A percentile compares a stretch with the other conserved stretches of the same genome.
These are phyloP conservation scores for Acridotheres tristis DNA, from an alignment of 2,797 vertebrate genomes.

Conservation along the genomic window DNA sequence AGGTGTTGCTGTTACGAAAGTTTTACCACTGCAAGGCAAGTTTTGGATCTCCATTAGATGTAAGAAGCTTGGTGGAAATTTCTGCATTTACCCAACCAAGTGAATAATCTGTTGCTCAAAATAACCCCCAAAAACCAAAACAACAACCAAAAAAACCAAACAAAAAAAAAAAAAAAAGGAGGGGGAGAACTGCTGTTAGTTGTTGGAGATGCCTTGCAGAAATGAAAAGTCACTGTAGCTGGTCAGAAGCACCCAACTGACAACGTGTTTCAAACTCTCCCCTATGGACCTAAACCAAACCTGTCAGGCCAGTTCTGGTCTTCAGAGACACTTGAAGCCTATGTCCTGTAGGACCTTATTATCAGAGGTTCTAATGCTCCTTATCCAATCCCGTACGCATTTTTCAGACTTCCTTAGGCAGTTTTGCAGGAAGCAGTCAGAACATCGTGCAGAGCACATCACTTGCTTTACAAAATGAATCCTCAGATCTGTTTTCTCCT, in stretches of 20 bases:
- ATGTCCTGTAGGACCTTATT: neutral
- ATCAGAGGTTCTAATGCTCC: neutral
- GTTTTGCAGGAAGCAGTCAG: neutral
- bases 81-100: neutral
- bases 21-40: conserved; percentile 5
- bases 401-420: neutral
- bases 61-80: neutral
- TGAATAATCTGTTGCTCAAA: neutral
- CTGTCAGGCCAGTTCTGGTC: neutral
- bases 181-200: neutral
- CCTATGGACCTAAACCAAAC: neutral
- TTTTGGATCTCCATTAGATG: neutral
- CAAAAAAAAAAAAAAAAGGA: no score
- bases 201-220: neutral
- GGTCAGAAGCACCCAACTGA: neutral
- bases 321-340: neutral
- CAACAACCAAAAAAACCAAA: neutral
- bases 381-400: neutral
- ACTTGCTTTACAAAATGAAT: neutral
- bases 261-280: neutral
- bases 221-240: neutral
- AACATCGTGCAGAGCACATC: neutral
- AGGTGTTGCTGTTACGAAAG: conserved; percentile 14
- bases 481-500: neutral
- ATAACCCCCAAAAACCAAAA: neutral